These are phyloP conservation scores for Mustela erminea DNA, from an alignment of 2,797 vertebrate genomes.

Conservation along the genomic window DNA sequence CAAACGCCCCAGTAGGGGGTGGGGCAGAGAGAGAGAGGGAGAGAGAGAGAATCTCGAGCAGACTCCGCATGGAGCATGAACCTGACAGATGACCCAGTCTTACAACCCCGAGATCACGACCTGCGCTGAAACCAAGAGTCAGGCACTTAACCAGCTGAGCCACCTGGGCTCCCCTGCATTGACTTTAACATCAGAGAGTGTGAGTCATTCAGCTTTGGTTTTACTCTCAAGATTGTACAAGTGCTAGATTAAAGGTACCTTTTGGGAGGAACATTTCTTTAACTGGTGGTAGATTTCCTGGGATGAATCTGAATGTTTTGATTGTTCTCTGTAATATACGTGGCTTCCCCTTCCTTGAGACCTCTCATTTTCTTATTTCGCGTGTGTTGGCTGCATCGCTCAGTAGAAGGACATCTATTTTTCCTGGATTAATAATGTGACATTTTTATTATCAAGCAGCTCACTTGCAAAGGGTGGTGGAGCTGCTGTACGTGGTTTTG, in stretches of 20 bases:
- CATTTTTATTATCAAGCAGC: not conserved
- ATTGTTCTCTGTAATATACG: not conserved
- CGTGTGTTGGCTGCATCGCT: not conserved
- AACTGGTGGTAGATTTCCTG: not conserved
- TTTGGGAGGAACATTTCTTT: not conserved
- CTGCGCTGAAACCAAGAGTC: not conserved
- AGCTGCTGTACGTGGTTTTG: not conserved
- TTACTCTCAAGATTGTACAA: not conserved
- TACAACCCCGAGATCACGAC: not conserved
- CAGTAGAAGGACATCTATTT: not conserved
- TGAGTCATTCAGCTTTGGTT: not conserved
- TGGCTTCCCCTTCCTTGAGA: not conserved
- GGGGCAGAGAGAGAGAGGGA: not conserved
- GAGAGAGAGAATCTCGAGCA: not conserved
- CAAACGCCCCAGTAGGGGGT: no score
- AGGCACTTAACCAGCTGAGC: not conserved
- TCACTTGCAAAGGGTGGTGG: not conserved
- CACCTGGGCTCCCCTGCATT: not conserved
- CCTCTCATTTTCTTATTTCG: conserved; percentile 18
- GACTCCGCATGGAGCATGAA: not conserved
- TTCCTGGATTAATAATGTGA: conserved; percentile 35
- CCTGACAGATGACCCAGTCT: not conserved
- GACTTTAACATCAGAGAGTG: not conserved
- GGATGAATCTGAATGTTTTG: not conserved
- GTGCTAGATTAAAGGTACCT: not conserved